Percentiles rank a stretch among this genome's conserved stretches.
phyloP scores from a whole-genome alignment of 2,113 vertebrate genomes.

The Spea multiplicata region DNA sequence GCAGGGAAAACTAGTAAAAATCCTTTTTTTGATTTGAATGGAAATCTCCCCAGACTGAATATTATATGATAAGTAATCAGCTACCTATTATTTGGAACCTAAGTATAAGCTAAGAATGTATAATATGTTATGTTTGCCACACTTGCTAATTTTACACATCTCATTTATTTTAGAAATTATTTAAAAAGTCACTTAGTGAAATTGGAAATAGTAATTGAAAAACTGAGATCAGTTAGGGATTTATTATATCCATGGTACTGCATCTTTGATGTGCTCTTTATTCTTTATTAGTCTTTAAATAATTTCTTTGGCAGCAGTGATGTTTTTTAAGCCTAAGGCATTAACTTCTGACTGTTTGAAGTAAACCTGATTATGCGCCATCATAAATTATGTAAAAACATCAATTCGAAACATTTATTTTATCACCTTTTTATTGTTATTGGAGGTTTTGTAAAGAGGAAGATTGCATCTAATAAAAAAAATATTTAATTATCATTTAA shows the following conservation, averaged over 20 bases:
- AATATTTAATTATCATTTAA: too few relatives aligned
- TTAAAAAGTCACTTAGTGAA: conserved; percentile 5
- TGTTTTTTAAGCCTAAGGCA: background rate
- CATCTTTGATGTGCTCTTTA: background rate
- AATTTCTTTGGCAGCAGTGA: background rate
- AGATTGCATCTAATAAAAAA: background rate
- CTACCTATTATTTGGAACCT: background rate
- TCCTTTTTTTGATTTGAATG: too few relatives aligned
- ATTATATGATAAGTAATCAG: too few relatives aligned
- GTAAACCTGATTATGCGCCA: background rate
- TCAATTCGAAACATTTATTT: background rate
- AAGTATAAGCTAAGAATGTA: background rate
- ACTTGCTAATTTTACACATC: background rate
- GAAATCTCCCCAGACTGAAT: too few relatives aligned
- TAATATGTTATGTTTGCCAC: background rate
- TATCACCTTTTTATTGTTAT: background rate
- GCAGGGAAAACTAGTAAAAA: too few relatives aligned
- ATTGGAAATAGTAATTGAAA: background rate
- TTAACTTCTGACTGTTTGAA: background rate
- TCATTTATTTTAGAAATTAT: background rate
- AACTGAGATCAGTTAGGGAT: background rate
- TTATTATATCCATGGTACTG: background rate
- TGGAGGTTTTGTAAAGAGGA: background rate
- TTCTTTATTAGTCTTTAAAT: background rate
- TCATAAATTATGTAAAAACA: background rate